Evolutionary conservation across 1,140 invertebrate species (phyloP), one percentile per base, ranked within the genome.

Genomic region (Atopsyche davidsoni): DNA sequence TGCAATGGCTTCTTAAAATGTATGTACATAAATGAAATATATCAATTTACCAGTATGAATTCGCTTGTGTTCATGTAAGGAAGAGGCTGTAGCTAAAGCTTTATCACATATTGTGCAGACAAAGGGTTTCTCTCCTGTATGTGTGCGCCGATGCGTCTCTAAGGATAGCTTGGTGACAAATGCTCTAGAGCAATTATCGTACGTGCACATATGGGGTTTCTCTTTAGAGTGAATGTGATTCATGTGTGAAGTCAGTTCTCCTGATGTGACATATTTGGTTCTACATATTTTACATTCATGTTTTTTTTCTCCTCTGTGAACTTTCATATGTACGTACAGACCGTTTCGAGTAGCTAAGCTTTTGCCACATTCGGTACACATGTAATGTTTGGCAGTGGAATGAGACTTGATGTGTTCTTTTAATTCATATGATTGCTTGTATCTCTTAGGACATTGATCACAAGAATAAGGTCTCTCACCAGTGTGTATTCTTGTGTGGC

Each of bases 391-490:
- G 45, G 78, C 78, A 3, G 76, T 76, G 14, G 77, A 79, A 59
- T 81, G 79, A 42, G 74, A 70, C 38, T 78, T 64, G 34, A 79
- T 70, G 59, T 81, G 79, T 6, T 78, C 77, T 36, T 76, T 68
- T 1, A 80, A 61, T 51, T 76, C 75, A 14, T 53, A 55, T 9
- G 51, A 51, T 40, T 59, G 51, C 25, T 73, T 73, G 23, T 70
- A 75, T 53, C 69, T 66, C 52, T 69, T 70, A 11, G 49, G 45
- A 32, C 62, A 63, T 16, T 53, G 42, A 24, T 53, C 47, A 39
- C 77, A 79, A 56, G 75, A 73, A 50, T 75, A 79, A 0, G 78
- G 78, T 54, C 76, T 73, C 55, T 80, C 77, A 1, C 78, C 78
- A 6, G 79, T 80, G 59, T 81, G 79, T 38, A 75, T 75, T 46